Percentiles rank a stretch among this genome's conserved stretches.
Conservation (phyloP, 2,113 vertebrate genomes). For the Laterallus jamaicensis region DNA sequence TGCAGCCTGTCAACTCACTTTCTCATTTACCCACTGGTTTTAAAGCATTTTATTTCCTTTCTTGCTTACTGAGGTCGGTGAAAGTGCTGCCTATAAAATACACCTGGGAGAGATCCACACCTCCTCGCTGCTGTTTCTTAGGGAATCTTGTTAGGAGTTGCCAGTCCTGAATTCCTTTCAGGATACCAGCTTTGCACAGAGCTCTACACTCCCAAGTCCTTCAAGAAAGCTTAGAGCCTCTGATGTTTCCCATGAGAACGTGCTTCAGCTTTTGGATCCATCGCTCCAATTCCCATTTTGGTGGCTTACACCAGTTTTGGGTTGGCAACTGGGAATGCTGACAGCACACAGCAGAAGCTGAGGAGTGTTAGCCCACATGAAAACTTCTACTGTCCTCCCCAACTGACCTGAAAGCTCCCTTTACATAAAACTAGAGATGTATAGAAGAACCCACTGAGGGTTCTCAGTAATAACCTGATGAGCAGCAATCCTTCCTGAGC, state of each 20-base stretch:
- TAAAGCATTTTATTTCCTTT: neutral
- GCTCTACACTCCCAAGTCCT: neutral
- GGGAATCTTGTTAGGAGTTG: too few relatives aligned
- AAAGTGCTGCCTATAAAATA: neutral
- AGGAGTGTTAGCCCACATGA: rapidly evolving
- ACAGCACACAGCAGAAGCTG: rapidly evolving
- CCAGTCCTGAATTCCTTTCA: neutral
- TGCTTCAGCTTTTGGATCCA: neutral
- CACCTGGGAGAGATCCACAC: neutral
- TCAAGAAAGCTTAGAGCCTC: neutral
- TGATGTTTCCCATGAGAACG: neutral
- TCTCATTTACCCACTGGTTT: rapidly evolving
- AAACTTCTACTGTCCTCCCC: neutral
- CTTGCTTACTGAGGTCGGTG: rapidly evolving
- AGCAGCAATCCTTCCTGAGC: rapidly evolving
- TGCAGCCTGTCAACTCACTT: neutral
- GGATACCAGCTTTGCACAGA: neutral
- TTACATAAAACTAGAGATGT: neutral
- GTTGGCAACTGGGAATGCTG: neutral
- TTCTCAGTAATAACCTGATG: rapidly evolving
- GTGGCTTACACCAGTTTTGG: neutral
- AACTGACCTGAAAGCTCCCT: neutral
- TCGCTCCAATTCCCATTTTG: neutral
- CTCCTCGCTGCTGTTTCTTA: neutral
- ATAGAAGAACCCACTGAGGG: neutral